phyloP scores from a whole-genome alignment of 2,113 vertebrate species.

The Desmodus rotundus region DNA sequence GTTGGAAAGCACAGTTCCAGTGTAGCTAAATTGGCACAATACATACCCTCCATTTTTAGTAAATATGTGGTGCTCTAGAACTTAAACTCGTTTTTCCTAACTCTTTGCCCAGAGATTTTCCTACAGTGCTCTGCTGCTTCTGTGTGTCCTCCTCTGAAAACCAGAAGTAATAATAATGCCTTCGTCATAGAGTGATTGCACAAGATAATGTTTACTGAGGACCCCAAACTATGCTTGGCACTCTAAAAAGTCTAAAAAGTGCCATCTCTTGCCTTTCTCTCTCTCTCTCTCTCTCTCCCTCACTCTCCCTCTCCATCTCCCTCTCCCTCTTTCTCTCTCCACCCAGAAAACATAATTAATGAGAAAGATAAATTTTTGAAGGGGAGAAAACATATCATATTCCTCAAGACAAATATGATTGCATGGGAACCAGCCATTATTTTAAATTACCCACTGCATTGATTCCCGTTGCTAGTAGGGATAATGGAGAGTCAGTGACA shows the following conservation, averaged over 20 bases:
- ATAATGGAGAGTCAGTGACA: neutral
- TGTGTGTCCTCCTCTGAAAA: neutral
- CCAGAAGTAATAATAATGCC: neutral
- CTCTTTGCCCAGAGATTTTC: neutral
- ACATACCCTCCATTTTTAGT: neutral
- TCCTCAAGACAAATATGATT: neutral
- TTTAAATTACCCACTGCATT: conserved; percentile 42
- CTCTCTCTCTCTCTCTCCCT: neutral
- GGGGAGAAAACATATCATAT: neutral
- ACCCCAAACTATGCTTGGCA: neutral
- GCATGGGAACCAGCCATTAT: neutral
- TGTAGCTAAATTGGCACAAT: neutral
- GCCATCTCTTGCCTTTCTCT: neutral
- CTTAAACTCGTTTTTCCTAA: neutral
- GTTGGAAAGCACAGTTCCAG: neutral
- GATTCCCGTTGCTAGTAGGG: neutral
- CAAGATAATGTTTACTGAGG: neutral
- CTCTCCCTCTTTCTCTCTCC: no score
- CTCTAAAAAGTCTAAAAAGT: neutral
- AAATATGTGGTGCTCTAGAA: neutral
- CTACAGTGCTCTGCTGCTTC: neutral
- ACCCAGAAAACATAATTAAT: neutral
- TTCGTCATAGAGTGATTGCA: neutral
- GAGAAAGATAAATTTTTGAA: neutral
- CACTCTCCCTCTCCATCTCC: neutral